Percentiles rank a stretch among this genome's conserved stretches.
phyloP scores from a whole-genome alignment of 2,113 vertebrate species.

The Grammomys surdaster region DNA sequence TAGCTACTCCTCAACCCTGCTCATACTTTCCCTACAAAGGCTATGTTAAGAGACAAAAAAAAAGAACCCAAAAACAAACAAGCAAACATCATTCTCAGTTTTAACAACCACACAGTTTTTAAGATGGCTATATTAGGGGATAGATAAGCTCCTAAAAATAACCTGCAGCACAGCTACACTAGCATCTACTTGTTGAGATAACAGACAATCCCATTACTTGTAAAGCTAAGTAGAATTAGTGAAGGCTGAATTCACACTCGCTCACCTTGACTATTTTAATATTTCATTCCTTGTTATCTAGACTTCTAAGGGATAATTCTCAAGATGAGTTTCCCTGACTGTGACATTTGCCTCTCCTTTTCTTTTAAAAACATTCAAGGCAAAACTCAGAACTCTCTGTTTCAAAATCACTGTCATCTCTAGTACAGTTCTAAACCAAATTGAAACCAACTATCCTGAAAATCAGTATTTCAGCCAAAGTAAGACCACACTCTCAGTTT shows the following conservation, averaged over 20 bases:
- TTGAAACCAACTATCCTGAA: neutral
- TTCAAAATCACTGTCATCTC: neutral
- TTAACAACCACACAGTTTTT: neutral
- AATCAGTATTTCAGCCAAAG: neutral
- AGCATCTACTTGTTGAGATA: neutral
- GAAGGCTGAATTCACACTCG: neutral
- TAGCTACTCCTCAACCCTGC: neutral
- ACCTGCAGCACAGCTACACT: neutral
- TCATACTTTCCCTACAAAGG: neutral
- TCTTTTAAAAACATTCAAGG: neutral
- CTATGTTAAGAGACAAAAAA: neutral
- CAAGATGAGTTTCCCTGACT: neutral
- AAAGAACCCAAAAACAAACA: too few species aligned
- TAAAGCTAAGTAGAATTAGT: neutral
- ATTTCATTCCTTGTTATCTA: neutral
- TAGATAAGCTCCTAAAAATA: neutral
- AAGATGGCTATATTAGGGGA: neutral
- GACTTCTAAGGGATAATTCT: neutral
- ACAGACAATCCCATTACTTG: neutral
- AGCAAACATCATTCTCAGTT: neutral
- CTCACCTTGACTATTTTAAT: neutral
- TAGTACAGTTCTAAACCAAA: neutral
- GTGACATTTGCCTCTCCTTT: neutral
- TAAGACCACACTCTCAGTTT: neutral
- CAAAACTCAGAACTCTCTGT: neutral